Evolutionary conservation across 2,888 invertebrate species (phyloP).

Genomic region (Celastrina argiolus): DNA sequence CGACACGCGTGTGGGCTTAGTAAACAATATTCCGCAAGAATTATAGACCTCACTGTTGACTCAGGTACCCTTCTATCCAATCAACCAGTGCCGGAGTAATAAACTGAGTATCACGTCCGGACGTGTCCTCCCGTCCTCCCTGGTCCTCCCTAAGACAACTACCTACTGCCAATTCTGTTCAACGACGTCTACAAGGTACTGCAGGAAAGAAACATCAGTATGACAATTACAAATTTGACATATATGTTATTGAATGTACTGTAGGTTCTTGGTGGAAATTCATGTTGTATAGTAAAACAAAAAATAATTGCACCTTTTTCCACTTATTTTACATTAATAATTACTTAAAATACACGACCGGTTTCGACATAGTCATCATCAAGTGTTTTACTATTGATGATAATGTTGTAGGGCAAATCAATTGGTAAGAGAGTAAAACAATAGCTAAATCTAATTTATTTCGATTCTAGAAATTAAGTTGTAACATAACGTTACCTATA

Average conservation of each 20-base stretch:
- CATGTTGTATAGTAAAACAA: background rate
- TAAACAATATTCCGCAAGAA: constrained; percentile 24
- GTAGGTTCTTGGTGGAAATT: too few relatives aligned
- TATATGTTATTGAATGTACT: too few relatives aligned
- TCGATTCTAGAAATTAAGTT: too few relatives aligned
- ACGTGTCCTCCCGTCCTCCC: constrained; percentile 41
- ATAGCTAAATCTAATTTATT: too few relatives aligned
- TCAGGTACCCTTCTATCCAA: constrained; percentile 42
- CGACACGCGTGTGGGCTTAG: constrained; percentile 9
- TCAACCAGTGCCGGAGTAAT: constrained; percentile 56
- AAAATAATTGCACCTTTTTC: too few relatives aligned
- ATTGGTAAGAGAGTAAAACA: too few relatives aligned
- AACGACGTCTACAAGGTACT: constrained; percentile 20
- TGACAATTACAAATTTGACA: background rate
- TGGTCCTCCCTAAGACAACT: constrained; percentile 23
- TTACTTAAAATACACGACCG: too few relatives aligned
- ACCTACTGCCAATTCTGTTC: constrained; percentile 21
- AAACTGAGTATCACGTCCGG: constrained; percentile 60
- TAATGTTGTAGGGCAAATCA: too few relatives aligned
- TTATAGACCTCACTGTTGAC: constrained; percentile 24
- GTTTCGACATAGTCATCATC: too few relatives aligned
- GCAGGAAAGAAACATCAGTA: background rate
- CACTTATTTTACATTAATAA: too few relatives aligned
- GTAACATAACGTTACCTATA: too few relatives aligned
- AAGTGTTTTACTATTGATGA: too few relatives aligned